Evolutionary conservation across 2,888 invertebrate genomes (phyloP).

Genomic region (Willowsia nigromaculata): DNA sequence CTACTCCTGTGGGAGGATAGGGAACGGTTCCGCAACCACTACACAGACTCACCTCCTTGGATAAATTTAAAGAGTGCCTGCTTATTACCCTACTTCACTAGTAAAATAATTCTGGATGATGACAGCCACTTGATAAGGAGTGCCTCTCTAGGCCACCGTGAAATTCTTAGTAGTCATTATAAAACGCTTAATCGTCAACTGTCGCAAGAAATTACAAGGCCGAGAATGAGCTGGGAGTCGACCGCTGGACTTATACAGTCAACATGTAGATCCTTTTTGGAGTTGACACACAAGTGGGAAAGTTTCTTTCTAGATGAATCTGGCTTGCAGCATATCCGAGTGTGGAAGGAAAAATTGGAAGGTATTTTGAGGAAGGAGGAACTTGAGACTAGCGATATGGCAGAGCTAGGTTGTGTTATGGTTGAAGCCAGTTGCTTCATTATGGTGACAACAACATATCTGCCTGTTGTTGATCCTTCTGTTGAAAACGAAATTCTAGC

Average conservation of each 20-base stretch:
- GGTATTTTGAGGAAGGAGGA: slow-evolving; percentile 19
- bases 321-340: not conserved
- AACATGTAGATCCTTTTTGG: slow-evolving; percentile 42
- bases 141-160: slow-evolving; percentile 53
- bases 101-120: slow-evolving; percentile 73
- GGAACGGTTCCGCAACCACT: slow-evolving; percentile 70
- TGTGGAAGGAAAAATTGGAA: slow-evolving; percentile 44
- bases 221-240: slow-evolving; percentile 55
- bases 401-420: slow-evolving; percentile 68
- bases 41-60: slow-evolving; percentile 56
- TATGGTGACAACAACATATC: slow-evolving; percentile 79
- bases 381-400: slow-evolving; percentile 21
- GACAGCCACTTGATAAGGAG: slow-evolving; percentile 61
- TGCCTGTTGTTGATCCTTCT: slow-evolving; percentile 90
- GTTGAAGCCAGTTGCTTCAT: slow-evolving; percentile 73
- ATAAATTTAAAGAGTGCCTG: slow-evolving; percentile 56
- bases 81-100: slow-evolving; percentile 71
- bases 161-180: slow-evolving; percentile 52
- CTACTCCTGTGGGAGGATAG: slow-evolving; percentile 73
- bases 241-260: slow-evolving; percentile 40
- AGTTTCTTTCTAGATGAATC: slow-evolving; percentile 18
- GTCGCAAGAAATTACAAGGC: slow-evolving; percentile 60
- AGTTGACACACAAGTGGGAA: slow-evolving; percentile 59
- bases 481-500: slow-evolving; percentile 88
- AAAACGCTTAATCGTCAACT: slow-evolving; percentile 66